Conservation (phyloP, 92 coral and sea anemone genomes). For the Porites rus region DNA sequence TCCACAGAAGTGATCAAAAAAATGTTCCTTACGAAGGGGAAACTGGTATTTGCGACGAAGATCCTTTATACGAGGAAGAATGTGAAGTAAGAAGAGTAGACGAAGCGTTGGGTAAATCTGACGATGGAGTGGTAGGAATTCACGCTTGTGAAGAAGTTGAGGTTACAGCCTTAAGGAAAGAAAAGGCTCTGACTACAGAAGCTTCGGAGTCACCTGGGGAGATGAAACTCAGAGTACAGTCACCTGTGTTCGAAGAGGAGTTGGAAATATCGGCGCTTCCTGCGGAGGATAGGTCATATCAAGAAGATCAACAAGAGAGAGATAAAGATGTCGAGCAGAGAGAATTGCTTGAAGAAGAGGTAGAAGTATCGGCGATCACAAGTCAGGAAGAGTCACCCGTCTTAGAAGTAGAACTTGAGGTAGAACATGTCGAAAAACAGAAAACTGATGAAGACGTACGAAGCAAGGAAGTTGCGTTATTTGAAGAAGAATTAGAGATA, state of each 20-base stretch:
- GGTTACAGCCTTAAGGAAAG: constrained; percentile 15
- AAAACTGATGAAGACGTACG: constrained; percentile 5
- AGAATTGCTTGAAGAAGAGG: constrained; percentile 75
- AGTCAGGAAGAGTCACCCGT: constrained; percentile 26
- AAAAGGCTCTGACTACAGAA: not conserved
- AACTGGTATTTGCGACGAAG: constrained; percentile 44
- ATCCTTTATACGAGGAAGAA: constrained; percentile 62
- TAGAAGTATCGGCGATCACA: constrained; percentile 55
- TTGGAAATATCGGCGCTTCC: constrained; percentile 30
- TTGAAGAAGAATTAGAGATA: constrained; percentile 78
- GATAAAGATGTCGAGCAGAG: constrained; percentile 3
- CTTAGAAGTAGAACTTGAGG: constrained; percentile 41
- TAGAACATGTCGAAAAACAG: not conserved
- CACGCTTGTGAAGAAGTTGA: constrained; percentile 54
- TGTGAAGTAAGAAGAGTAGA: constrained; percentile 27
- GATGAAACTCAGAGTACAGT: constrained; percentile 13
- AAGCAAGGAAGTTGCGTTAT: constrained; percentile 39
- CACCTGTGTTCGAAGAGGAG: constrained; percentile 37
- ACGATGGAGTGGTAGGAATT: constrained; percentile 22
- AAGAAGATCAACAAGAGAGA: constrained; percentile 1
- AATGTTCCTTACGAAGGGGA: constrained; percentile 52
- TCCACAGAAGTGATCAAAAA: not conserved
- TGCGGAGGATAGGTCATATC: not conserved
- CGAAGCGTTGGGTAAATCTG: not conserved
- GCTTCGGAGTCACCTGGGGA: not conserved